phyloP scores from a whole-genome alignment of 2,113 vertebrate genomes.

The Pogona vitticeps region DNA sequence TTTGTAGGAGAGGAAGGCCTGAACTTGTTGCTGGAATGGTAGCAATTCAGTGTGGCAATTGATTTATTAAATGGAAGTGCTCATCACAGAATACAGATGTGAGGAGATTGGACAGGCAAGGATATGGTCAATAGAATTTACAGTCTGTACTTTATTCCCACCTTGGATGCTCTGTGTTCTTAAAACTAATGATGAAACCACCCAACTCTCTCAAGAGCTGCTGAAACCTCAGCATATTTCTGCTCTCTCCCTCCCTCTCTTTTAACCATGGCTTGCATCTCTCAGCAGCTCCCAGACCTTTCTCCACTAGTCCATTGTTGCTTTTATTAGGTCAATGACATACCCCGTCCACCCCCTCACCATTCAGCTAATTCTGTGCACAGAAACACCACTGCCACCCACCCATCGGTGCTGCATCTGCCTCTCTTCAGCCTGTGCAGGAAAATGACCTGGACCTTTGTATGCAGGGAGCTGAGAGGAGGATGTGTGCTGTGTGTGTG shows the following conservation, averaged over 20 bases:
- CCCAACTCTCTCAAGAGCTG: rapidly evolving
- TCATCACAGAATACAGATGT: background rate
- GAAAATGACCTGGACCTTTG: background rate
- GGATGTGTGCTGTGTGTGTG: background rate
- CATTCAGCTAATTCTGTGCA: conserved; percentile 4
- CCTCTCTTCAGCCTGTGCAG: background rate
- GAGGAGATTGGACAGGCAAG: background rate
- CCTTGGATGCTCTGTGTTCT: background rate
- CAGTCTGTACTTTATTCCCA: background rate
- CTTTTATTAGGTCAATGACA: conserved; percentile 17
- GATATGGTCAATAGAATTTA: background rate
- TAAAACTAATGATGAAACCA: background rate
- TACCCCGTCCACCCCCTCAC: background rate
- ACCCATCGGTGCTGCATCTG: background rate
- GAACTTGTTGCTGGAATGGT: conserved; percentile 23
- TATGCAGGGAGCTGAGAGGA: too few species aligned
- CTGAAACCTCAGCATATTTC: background rate
- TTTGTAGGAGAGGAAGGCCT: background rate
- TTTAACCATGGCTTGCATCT: rapidly evolving
- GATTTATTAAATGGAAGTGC: conserved; percentile 30
- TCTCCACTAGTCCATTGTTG: background rate
- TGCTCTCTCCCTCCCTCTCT: background rate
- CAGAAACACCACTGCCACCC: background rate
- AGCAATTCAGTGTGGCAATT: background rate
- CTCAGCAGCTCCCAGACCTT: conserved; percentile 9